Base-by-base conservation (phyloP, 2,113 vertebrate species). In the Osmerus eperlanus region DNA sequence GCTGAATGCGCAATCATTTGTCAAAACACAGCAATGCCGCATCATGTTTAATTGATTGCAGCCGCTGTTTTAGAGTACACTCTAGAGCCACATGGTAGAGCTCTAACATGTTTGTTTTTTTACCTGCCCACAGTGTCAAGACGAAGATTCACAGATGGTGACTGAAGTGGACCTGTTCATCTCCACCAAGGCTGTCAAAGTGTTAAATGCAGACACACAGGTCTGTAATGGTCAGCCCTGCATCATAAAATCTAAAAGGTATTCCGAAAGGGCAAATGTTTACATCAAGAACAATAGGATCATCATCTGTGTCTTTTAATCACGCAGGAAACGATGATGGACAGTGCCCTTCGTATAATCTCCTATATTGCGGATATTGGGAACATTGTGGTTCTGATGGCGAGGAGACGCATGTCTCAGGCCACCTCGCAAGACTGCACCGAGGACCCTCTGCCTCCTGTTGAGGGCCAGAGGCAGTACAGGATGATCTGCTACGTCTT, bases 401-500 rank as follows among this genome's bases (percentile, higher is more conserved):
- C 97, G 0, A 91, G 96, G 0, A 94, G 95, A 65, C 95, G 95
- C 66, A 93, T 96, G 94, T 94, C 96, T 0, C 86, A 95, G 4
- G 89, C 95, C 0, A 94, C 95, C 19, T 95, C 95, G 0, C 95
- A 97, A 78, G 96, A 99, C 81, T 95, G 95, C 79, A 94, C 94
- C 0, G 96, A 99, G 78, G 94, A 93, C 66, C 93, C 93, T 0
- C 94, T 95, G 0, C 93, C 94, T 0, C 78, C 91, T 15, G 85
- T 91, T n/a, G 96, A 99, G 67, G 94, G 90, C 41, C 95, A 91
- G 89, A 96, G 94, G 79, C 97, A 99, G 85, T 98, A 97, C 84
- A 94, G 95, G 81, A 99, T 99, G 97, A 94, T 98, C 82, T 99
- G 97, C 89, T 97, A 98, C 0, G 95, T 99, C 67, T 99, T 99